Evolutionary conservation across 2,113 vertebrate genomes (phyloP).

Genomic region (Turnix velox): DNA sequence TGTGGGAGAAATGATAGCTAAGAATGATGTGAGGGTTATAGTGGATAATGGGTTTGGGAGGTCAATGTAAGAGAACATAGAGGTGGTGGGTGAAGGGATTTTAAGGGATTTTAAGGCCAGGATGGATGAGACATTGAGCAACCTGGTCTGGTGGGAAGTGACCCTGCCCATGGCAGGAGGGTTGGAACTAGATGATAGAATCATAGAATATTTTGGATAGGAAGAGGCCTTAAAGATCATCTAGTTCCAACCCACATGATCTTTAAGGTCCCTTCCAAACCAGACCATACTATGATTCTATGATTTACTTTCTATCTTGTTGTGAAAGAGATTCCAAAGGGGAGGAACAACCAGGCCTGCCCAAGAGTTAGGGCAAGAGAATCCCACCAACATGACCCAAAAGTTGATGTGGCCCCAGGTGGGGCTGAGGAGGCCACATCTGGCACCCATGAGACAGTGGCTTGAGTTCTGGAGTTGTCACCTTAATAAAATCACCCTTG

Average conservation of each 20-base stretch:
- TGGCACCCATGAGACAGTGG: background rate
- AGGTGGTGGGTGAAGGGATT: background rate
- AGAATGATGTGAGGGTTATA: background rate
- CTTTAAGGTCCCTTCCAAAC: too few species aligned
- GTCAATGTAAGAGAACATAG: background rate
- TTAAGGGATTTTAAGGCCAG: too few species aligned
- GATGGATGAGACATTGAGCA: too few species aligned
- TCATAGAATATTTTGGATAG: too few species aligned
- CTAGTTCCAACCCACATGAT: too few species aligned
- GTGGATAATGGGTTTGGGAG: background rate
- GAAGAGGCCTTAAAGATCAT: too few species aligned
- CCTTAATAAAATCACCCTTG: constrained; percentile 39
- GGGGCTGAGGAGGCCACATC: background rate
- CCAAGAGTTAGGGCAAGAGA: background rate
- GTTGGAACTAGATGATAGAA: too few species aligned
- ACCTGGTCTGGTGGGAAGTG: too few species aligned
- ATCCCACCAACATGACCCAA: rapidly evolving
- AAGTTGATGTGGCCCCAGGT: rapidly evolving
- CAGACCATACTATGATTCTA: too few species aligned
- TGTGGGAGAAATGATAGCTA: background rate
- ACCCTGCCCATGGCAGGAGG: too few species aligned
- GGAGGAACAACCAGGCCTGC: background rate
- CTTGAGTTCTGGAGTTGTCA: background rate
- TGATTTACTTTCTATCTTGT: background rate
- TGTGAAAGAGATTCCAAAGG: background rate